Conservation (phyloP, 2,888 invertebrate species). For the Mantis religiosa region DNA sequence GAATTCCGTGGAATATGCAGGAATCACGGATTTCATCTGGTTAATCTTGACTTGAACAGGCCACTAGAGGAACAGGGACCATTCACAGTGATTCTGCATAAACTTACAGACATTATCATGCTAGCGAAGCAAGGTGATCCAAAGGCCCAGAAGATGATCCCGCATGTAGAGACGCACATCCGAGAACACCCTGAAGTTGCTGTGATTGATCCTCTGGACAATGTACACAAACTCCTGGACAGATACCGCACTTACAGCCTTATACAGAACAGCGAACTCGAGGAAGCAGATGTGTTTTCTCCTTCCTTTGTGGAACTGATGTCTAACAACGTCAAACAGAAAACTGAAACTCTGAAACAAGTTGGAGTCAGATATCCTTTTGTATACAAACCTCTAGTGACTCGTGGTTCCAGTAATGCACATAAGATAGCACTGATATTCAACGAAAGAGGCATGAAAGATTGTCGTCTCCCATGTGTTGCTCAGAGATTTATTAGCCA, state of each 20-base stretch:
- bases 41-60: slow-evolving; percentile 67
- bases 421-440: slow-evolving; percentile 77
- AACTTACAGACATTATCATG: slow-evolving; percentile 77
- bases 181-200: slow-evolving; percentile 66
- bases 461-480: slow-evolving; percentile 78
- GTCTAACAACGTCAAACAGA: slow-evolving; percentile 57
- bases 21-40: slow-evolving; percentile 61
- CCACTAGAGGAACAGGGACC: slow-evolving; percentile 74
- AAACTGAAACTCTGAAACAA: slow-evolving; percentile 58
- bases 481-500: slow-evolving; percentile 87
- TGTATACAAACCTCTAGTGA: slow-evolving; percentile 75
- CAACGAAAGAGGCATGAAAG: slow-evolving; percentile 67
- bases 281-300: slow-evolving; percentile 62
- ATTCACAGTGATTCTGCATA: slow-evolving; percentile 77
- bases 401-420: slow-evolving; percentile 78
- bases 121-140: slow-evolving; percentile 68
- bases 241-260: slow-evolving; percentile 61
- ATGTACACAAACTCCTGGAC: slow-evolving; percentile 71
- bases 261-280: slow-evolving; percentile 46
- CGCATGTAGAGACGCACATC: slow-evolving; percentile 65
- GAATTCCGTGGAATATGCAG: slow-evolving; percentile 64
- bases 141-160: slow-evolving; percentile 58
- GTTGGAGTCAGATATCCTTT: slow-evolving; percentile 74
- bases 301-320: slow-evolving; percentile 78
- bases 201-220: slow-evolving; percentile 79